Conservation (phyloP, 2,797 vertebrate species). For the Enteromius trimaculatus region DNA sequence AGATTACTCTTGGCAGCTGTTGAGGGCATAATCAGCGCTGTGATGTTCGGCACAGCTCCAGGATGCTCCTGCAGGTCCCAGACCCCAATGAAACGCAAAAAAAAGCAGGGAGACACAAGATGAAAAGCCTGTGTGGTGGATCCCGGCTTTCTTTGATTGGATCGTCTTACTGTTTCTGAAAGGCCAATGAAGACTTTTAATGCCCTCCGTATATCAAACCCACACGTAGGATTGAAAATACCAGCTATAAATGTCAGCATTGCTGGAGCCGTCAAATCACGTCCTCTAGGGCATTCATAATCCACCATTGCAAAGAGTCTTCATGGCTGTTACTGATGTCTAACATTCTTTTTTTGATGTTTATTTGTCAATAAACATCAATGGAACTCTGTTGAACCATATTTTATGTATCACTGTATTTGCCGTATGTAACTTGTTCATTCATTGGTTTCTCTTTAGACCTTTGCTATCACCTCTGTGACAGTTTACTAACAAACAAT, state of each 20-base stretch:
- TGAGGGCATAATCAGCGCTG: conserved; percentile 72
- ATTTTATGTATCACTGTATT: conserved; percentile 49
- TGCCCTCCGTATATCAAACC: conserved; percentile 72
- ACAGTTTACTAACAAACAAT: conserved; percentile 11
- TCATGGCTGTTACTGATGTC: conserved; percentile 51
- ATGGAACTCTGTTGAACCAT: conserved; percentile 64
- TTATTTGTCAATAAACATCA: conserved; percentile 72
- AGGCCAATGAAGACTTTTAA: conserved; percentile 73
- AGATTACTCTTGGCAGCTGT: conserved; percentile 77
- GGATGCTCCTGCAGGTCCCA: conserved; percentile 56
- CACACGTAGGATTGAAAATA: conserved; percentile 76
- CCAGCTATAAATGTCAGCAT: conserved; percentile 76
- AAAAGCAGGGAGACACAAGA: conserved; percentile 67
- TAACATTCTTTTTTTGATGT: conserved; percentile 57
- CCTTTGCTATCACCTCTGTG: neutral
- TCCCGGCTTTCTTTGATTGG: conserved; percentile 71
- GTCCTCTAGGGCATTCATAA: conserved; percentile 78
- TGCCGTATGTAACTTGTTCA: neutral
- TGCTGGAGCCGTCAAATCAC: conserved; percentile 72
- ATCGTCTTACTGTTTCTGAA: conserved; percentile 72
- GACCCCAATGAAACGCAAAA: conserved; percentile 69
- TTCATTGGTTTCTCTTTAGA: neutral
- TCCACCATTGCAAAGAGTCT: conserved; percentile 71
- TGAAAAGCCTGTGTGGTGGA: conserved; percentile 68
- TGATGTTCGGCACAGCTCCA: conserved; percentile 74